These are phyloP conservation scores for Amblyjoppa proteus DNA, from an alignment of 2,888 invertebrate species.

Conservation along the genomic window DNA sequence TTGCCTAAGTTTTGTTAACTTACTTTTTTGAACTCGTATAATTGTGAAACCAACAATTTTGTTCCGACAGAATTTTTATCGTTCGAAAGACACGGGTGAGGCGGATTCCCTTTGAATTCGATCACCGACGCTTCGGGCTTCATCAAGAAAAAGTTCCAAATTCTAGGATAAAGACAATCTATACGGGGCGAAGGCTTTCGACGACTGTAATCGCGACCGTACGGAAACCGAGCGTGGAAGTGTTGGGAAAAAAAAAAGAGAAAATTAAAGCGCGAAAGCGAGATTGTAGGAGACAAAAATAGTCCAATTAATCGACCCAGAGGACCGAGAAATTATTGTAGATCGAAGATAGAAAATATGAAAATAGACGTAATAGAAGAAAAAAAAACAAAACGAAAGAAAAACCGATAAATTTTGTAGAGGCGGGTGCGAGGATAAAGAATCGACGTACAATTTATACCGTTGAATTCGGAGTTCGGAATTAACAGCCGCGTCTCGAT, in stretches of 20 bases:
- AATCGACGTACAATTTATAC: slow-evolving; percentile 49
- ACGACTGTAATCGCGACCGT: background rate
- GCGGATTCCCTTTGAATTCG: background rate
- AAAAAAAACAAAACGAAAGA: background rate
- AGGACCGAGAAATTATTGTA: slow-evolving; percentile 28
- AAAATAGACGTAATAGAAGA: background rate
- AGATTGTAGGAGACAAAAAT: background rate
- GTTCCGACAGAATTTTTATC: background rate
- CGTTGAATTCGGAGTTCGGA: slow-evolving; percentile 45
- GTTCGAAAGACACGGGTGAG: background rate
- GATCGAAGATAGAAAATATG: slow-evolving; percentile 18
- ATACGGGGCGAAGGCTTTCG: background rate
- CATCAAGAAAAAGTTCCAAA: background rate
- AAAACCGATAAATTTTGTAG: slow-evolving; percentile 32
- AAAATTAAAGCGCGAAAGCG: background rate
- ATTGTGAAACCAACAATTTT: background rate
- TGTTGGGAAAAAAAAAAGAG: background rate
- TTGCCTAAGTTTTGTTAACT: background rate
- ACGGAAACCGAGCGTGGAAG: background rate
- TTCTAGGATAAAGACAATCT: slow-evolving; percentile 26
- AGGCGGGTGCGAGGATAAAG: slow-evolving; percentile 13
- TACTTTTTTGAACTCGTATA: background rate
- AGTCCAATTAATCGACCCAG: slow-evolving; percentile 15
- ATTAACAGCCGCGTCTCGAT: slow-evolving; percentile 44
- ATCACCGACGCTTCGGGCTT: background rate